Conservation (phyloP, 2,113 vertebrate genomes). For the Pygathrix nemaeus region DNA sequence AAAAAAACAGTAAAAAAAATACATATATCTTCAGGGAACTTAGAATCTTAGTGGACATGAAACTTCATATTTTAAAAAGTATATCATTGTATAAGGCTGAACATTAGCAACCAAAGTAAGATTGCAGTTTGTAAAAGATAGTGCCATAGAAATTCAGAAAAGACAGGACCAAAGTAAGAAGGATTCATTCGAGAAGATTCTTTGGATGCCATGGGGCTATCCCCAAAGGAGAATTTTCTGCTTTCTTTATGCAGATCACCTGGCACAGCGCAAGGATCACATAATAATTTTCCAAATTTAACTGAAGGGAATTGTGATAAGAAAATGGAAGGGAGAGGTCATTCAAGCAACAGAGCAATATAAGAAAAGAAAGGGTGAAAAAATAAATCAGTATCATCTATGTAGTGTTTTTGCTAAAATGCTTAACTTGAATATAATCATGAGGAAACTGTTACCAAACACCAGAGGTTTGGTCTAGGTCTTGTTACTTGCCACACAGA, state of each 20-base stretch:
- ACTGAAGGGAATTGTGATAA: neutral
- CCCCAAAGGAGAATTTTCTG: neutral
- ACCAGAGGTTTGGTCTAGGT: too few relatives aligned
- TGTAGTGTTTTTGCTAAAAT: conserved; percentile 7
- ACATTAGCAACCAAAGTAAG: neutral
- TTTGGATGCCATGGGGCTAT: neutral
- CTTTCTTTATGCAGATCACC: neutral
- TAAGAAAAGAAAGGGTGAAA: neutral
- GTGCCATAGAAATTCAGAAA: conserved; percentile 14
- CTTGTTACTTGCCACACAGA: too few relatives aligned
- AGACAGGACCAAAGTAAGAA: neutral
- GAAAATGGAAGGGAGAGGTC: neutral
- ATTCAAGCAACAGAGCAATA: neutral
- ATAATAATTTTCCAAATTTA: neutral
- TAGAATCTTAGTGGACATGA: neutral
- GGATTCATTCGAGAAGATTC: neutral
- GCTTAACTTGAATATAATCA: neutral
- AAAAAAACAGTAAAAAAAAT: neutral
- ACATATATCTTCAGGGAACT: neutral
- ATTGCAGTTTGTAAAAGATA: neutral
- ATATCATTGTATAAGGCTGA: neutral
- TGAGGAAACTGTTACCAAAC: neutral
- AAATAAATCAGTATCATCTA: neutral
- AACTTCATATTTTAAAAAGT: neutral
- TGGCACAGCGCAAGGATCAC: neutral